phyloP scores from a whole-genome alignment of 1,140 invertebrate genomes.

The Pseudomyrmex cubaensis region DNA sequence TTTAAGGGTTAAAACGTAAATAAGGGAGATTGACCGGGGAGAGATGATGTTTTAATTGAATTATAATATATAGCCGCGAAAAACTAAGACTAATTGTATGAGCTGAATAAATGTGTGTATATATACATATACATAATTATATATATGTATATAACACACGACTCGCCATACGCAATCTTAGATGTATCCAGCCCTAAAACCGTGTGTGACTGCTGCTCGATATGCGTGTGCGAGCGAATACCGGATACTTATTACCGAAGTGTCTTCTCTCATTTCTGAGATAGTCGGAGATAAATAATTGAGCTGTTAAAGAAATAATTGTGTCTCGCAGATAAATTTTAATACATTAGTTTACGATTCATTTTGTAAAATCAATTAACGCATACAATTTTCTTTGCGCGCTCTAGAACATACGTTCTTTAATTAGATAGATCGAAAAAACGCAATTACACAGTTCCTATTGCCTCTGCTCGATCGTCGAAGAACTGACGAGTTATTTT shows the following conservation, averaged over 20 bases:
- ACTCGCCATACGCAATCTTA: slow-evolving; percentile 16
- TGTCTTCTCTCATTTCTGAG: slow-evolving; percentile 5
- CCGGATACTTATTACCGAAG: slow-evolving; percentile 45
- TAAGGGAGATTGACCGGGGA: not conserved
- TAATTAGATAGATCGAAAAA: slow-evolving; percentile 1
- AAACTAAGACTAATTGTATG: slow-evolving; percentile 64
- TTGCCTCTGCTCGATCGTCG: slow-evolving; percentile 20
- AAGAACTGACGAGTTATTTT: slow-evolving; percentile 16
- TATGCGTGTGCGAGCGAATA: slow-evolving; percentile 61
- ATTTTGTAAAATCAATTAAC: not conserved
- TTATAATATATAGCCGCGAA: slow-evolving; percentile 30
- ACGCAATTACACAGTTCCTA: slow-evolving; percentile 12
- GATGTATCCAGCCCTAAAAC: slow-evolving; percentile 27
- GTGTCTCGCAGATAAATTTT: not conserved
- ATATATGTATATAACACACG: slow-evolving; percentile 34
- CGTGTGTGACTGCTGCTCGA: slow-evolving; percentile 60
- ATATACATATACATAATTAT: not conserved
- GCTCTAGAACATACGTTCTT: not conserved
- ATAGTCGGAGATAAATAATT: too few species aligned
- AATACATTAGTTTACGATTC: too few species aligned
- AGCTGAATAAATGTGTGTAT: slow-evolving; percentile 52
- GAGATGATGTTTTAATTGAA: slow-evolving; percentile 39
- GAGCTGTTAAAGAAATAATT: not conserved
- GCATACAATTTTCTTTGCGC: not conserved
- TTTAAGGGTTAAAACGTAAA: slow-evolving; percentile 10